Evolutionary conservation across 2,888 invertebrate genomes (phyloP).

Genomic region (Tachina grossa): DNA sequence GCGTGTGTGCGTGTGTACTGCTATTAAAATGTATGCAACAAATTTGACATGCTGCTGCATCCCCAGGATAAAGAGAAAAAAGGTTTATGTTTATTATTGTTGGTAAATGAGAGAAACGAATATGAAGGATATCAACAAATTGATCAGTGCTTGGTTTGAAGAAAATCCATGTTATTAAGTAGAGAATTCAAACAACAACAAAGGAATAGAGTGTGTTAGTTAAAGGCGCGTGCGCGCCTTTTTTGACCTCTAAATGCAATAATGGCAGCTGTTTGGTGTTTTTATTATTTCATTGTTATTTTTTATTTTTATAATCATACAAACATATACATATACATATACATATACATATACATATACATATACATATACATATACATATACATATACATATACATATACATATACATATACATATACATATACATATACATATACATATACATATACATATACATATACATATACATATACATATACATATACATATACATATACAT

Average conservation of each 20-base stretch:
- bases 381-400: background rate
- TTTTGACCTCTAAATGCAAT: constrained; percentile 45
- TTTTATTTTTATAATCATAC: background rate
- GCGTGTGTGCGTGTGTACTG: constrained; percentile 4
- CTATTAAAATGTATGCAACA: constrained; percentile 51
- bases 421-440: background rate
- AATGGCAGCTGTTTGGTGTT: constrained; percentile 62
- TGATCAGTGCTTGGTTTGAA: constrained; percentile 49
- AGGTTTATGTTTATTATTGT: constrained; percentile 35
- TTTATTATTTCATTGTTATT: constrained; percentile 24
- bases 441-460: background rate
- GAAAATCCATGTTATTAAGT: constrained; percentile 9
- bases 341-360: background rate
- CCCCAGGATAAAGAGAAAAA: constrained; percentile 9
- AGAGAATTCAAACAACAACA: constrained; percentile 29
- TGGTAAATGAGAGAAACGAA: constrained; percentile 24
- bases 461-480: background rate
- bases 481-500: background rate
- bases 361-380: background rate
- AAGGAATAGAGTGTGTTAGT: constrained; percentile 35
- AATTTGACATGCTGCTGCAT: constrained; percentile 63
- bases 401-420: background rate
- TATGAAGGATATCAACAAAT: constrained; percentile 50
- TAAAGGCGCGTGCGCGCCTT: constrained; percentile 67
- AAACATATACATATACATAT: background rate